Evolutionary conservation across 2,113 vertebrate species (phyloP).

Genomic region (Coryphaenoides rupestris): DNA sequence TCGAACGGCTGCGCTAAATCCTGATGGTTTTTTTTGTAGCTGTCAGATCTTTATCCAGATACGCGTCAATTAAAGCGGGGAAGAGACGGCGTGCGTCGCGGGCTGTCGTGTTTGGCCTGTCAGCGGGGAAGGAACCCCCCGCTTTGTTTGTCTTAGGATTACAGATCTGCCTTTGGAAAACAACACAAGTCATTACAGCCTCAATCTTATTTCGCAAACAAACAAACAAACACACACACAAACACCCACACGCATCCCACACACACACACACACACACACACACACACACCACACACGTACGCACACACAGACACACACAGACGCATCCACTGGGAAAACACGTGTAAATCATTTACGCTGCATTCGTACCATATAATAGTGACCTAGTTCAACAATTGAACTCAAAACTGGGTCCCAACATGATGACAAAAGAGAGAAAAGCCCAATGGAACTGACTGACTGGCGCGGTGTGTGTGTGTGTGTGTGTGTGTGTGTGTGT

Average conservation of each 20-base stretch:
- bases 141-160: conserved; percentile 33
- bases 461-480: too few species aligned
- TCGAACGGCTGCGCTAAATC: background rate
- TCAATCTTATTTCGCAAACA: background rate
- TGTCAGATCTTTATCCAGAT: conserved; percentile 4
- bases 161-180: conserved; percentile 30
- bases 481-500: too few species aligned
- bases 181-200: conserved; percentile 30
- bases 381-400: too few species aligned
- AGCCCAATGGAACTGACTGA: too few species aligned
- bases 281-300: background rate
- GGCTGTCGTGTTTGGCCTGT: conserved; percentile 26
- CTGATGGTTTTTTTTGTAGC: conserved; percentile 11
- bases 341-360: background rate
- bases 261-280: conserved; percentile 1
- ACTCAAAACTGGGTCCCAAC: too few species aligned
- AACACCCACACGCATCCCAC: background rate
- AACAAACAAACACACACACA: conserved; percentile 6
- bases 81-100: conserved; percentile 10
- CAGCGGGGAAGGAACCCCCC: conserved; percentile 5
- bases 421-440: too few species aligned
- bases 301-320: background rate
- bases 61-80: conserved; percentile 11
- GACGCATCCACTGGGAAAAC: background rate
- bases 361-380: too few species aligned